Percentiles rank a stretch among this genome's conserved stretches.
phyloP scores from a whole-genome alignment of 2,113 vertebrate genomes.

The Urocynchramus pylzowi region DNA sequence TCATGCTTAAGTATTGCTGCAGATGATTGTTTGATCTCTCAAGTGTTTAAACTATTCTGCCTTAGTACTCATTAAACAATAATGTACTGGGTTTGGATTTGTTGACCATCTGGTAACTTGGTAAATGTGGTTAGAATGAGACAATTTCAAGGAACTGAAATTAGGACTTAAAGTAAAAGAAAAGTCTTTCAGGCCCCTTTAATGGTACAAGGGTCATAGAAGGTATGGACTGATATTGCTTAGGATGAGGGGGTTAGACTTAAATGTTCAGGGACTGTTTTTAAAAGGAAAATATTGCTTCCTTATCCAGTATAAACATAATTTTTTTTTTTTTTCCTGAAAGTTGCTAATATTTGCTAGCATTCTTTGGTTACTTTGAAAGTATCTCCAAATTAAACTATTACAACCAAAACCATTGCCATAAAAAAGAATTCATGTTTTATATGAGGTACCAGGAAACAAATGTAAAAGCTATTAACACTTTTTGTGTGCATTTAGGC shows the following conservation, averaged over 20 bases:
- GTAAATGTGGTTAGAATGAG: not conserved
- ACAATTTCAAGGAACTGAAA: not conserved
- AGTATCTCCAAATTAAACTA: not conserved
- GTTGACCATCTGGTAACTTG: not conserved
- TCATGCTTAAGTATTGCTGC: not conserved
- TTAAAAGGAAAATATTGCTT: not conserved
- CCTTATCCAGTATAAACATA: not conserved
- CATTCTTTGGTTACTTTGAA: not conserved
- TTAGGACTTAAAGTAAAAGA: not conserved
- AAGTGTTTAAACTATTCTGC: not conserved
- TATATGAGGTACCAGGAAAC: not conserved
- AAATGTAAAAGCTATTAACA: not conserved
- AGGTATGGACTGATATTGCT: not conserved
- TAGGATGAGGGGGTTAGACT: not conserved
- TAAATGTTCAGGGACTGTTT: not conserved
- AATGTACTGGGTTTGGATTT: not conserved
- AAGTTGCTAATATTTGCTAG: not conserved
- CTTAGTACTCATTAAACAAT: not conserved
- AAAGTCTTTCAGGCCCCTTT: not conserved
- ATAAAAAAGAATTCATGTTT: not conserved
- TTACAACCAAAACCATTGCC: not conserved
- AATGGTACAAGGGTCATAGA: not conserved
- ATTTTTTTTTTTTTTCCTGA: accelerated
- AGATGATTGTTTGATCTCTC: not conserved
- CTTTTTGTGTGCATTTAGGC: not conserved